Base-by-base conservation (phyloP, 1,140 invertebrate genomes). In the Temnothorax curvispinosus region DNA sequence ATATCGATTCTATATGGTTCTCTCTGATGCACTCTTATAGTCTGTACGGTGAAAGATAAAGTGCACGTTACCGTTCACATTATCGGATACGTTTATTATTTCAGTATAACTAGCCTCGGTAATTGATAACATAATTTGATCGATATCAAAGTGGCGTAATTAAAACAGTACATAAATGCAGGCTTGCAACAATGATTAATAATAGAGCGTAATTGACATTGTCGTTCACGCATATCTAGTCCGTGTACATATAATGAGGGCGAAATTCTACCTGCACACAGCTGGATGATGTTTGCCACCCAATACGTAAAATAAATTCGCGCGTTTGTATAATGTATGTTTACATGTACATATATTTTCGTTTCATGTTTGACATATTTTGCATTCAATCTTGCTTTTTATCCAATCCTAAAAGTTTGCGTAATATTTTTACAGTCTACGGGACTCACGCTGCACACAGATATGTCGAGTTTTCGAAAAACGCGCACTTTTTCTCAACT, bases 301-400 rank as follows among this genome's bases (percentile, higher is more conserved):
- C n/a, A 41, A 69, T 11, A 67, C 38, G n/a, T 80, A 21, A 80
- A 72, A 9, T 21, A 71, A 72, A 82, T 74, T 60, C 13, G 41
- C 27, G n/a, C 15, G 27, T 15, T 41, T 41, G 21, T 8, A 7
- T 18, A 56, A 5, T 47, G 38, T 13, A 62, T 38, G 27, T 71
- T 52, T 60, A 41, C 13, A 44, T 41, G 18, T 7, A 58, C 8
- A 27, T 0, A 27, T 3, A 18, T 84, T 60, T 27, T 58, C 54
- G 2, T 50, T 84, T 47, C n/a, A 35, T 35, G 27, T 82, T 82
- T 72, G 35, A 72, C 65, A 9, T 38, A 69, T 74, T 74, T 84
- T 64, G 15, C 41, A 41, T 62, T 56, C 58, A 35, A 74, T 44
- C 41, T 60, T 47, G 69, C 41, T 84, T 74, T 84, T 74, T 56